These are phyloP conservation scores for Lepisosteus oculatus DNA, from an alignment of 2,113 vertebrate genomes.

Conservation along the genomic window DNA sequence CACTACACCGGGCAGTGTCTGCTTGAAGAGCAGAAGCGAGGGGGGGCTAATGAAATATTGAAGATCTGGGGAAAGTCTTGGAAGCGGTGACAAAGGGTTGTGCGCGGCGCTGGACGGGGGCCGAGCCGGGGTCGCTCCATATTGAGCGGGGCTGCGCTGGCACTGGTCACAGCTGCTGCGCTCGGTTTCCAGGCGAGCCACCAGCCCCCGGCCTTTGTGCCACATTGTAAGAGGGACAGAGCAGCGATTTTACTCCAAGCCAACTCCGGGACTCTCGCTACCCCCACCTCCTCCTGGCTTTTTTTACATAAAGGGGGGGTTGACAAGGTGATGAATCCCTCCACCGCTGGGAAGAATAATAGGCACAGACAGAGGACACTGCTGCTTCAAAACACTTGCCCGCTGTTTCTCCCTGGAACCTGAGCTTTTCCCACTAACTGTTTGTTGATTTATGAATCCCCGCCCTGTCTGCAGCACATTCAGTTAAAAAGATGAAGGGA, in stretches of 20 bases:
- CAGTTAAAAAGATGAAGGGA: too few relatives aligned
- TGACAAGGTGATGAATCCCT: slow-evolving; percentile 70
- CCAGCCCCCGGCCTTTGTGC: slow-evolving; percentile 81
- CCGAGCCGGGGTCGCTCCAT: slow-evolving; percentile 72
- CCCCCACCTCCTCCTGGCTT: slow-evolving; percentile 23
- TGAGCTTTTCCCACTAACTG: slow-evolving; percentile 74
- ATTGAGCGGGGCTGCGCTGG: slow-evolving; percentile 74
- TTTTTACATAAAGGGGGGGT: slow-evolving; percentile 32
- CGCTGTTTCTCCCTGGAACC: slow-evolving; percentile 61
- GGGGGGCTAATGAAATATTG: slow-evolving; percentile 84
- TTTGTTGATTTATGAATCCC: slow-evolving; percentile 77
- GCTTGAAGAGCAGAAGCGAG: slow-evolving; percentile 31
- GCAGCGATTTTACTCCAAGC: slow-evolving; percentile 76
- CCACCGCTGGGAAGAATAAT: slow-evolving; percentile 56
- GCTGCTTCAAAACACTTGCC: slow-evolving; percentile 25
- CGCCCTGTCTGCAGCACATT: slow-evolving; percentile 56
- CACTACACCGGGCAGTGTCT: slow-evolving; percentile 40
- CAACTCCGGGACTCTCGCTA: slow-evolving; percentile 66
- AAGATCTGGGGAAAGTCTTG: slow-evolving; percentile 72
- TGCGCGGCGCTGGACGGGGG: slow-evolving; percentile 64
- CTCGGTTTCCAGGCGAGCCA: slow-evolving; percentile 69
- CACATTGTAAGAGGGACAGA: slow-evolving; percentile 68
- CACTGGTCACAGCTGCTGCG: slow-evolving; percentile 86
- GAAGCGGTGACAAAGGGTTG: slow-evolving; percentile 75
- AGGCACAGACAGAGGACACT: slow-evolving; percentile 27